Evolutionary conservation across 2,888 invertebrate species (phyloP).

Genomic region (Cosmorhoe ocellata): DNA sequence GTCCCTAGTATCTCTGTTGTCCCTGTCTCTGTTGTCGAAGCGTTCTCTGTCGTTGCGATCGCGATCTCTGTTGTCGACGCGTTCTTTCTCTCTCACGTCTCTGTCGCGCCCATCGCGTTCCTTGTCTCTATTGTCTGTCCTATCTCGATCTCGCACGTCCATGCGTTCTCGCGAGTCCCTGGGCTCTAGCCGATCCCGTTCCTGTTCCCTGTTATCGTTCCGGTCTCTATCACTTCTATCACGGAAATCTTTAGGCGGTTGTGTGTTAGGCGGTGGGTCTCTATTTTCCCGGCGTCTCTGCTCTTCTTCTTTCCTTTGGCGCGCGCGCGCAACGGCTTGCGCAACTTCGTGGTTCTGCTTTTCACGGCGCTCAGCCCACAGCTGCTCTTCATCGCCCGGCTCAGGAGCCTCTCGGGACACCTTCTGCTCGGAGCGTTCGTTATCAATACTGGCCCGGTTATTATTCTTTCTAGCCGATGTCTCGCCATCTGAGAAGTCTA

Average conservation of each 20-base stretch:
- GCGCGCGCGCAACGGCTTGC: constrained; percentile 91
- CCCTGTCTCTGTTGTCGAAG: constrained; percentile 44
- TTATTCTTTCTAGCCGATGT: constrained; percentile 62
- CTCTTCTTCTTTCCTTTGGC: constrained; percentile 93
- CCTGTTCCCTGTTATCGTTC: constrained; percentile 55
- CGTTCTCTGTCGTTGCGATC: constrained; percentile 41
- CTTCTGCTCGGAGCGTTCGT: constrained; percentile 66
- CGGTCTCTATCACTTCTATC: constrained; percentile 53
- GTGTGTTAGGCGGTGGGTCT: constrained; percentile 52
- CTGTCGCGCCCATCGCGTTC: constrained; percentile 44
- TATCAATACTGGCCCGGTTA: constrained; percentile 60
- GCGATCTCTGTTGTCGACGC: constrained; percentile 40
- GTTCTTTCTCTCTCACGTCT: constrained; percentile 43
- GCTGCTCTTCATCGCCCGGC: constrained; percentile 74
- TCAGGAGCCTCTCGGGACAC: constrained; percentile 47
- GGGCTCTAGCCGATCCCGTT: constrained; percentile 44
- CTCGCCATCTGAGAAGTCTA: constrained; percentile 97
- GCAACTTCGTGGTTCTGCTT: constrained; percentile 88
- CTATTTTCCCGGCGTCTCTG: constrained; percentile 85
- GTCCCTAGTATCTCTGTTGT: constrained; percentile 34
- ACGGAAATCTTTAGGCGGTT: constrained; percentile 50
- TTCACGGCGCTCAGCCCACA: constrained; percentile 87
- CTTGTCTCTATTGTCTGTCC: constrained; percentile 33
- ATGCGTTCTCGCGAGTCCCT: constrained; percentile 50
- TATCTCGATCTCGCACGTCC: constrained; percentile 43